phyloP scores from a whole-genome alignment of 2,113 vertebrate species.

The Pandion haliaetus region DNA sequence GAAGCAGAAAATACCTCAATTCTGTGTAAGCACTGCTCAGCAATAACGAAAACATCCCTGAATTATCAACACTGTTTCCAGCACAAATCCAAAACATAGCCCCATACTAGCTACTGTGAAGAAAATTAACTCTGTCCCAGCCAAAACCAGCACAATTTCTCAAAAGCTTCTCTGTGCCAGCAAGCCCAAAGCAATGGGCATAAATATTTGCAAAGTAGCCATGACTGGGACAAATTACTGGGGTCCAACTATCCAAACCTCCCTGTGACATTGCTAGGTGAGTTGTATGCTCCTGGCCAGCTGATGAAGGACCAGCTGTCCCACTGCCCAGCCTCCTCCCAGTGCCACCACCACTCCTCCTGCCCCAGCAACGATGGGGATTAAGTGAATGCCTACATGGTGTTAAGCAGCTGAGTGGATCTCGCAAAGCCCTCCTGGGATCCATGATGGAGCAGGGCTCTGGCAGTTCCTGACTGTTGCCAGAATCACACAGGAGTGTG shows the following conservation, averaged over 20 bases:
- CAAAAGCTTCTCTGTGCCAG: neutral
- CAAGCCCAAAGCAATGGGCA: neutral
- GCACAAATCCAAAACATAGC: too few relatives aligned
- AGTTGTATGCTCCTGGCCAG: neutral
- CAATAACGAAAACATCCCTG: too few relatives aligned
- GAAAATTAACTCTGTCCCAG: too few relatives aligned
- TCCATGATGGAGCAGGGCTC: neutral
- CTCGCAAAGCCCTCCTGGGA: neutral
- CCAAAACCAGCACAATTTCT: neutral
- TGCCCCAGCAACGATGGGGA: fast-evolving
- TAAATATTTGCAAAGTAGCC: neutral
- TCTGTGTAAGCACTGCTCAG: too few relatives aligned
- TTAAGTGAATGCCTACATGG: fast-evolving
- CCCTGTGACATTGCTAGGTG: neutral
- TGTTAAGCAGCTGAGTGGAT: neutral
- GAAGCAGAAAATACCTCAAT: too few relatives aligned
- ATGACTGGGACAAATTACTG: neutral
- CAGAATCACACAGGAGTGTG: neutral
- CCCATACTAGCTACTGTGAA: too few relatives aligned
- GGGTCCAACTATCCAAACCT: neutral
- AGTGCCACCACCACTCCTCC: neutral
- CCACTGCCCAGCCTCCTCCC: neutral
- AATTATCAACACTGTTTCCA: too few relatives aligned
- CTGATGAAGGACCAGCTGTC: neutral
- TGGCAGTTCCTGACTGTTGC: neutral